phyloP scores from a whole-genome alignment of 2,888 invertebrate genomes.

The Drosophila pseudotakahashii region DNA sequence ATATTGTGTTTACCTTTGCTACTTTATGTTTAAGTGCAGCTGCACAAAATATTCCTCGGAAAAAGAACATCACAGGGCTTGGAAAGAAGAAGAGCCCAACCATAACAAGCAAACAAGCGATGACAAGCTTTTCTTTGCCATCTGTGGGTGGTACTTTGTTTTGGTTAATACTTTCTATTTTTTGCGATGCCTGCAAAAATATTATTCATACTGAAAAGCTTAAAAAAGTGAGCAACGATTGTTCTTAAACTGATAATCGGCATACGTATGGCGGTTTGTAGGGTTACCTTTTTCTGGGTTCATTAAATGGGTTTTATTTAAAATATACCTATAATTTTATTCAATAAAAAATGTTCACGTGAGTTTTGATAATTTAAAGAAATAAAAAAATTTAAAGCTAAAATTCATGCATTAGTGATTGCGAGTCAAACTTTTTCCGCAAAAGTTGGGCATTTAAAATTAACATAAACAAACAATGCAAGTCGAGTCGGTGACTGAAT shows the following conservation, averaged over 20 bases:
- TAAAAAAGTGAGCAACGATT: conserved; percentile 40
- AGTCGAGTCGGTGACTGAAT: conserved; percentile 2
- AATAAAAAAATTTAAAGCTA: background rate
- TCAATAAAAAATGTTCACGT: no score
- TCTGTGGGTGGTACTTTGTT: conserved; percentile 54
- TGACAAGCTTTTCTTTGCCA: conserved; percentile 54
- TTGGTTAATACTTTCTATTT: conserved; percentile 49
- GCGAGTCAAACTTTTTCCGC: conserved; percentile 27
- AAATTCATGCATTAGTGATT: background rate
- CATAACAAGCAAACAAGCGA: conserved; percentile 63
- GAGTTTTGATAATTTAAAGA: no score
- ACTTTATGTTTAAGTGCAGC: conserved; percentile 77
- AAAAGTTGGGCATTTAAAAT: conserved; percentile 51
- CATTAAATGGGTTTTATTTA: no score
- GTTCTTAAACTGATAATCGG: background rate
- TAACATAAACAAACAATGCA: conserved; percentile 40
- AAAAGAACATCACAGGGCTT: conserved; percentile 5
- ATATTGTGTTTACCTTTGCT: conserved; percentile 75
- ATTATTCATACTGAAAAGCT: conserved; percentile 68
- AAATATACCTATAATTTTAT: no score
- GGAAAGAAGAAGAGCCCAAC: conserved; percentile 25
- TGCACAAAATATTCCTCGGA: conserved; percentile 58
- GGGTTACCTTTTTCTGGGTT: no score
- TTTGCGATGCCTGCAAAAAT: conserved; percentile 52
- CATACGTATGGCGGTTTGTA: background rate